phyloP scores from a whole-genome alignment of 2,888 invertebrate species.

The Caenorhabditis panamensis region DNA sequence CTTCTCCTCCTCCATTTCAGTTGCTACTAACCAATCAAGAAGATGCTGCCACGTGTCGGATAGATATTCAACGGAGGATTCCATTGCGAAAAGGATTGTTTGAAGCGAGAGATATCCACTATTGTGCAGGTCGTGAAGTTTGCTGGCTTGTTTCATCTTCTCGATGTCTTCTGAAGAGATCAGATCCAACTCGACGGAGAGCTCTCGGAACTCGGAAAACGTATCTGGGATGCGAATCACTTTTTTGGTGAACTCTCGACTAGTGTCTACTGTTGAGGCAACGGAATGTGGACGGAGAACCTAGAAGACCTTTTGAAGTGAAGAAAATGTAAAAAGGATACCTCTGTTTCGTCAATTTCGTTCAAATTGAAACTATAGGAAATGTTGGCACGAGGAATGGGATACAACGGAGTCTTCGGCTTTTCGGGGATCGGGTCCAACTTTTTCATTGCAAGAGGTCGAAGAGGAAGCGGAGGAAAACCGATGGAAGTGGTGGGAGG shows the following conservation, averaged over 20 bases:
- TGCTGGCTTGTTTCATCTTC: constrained; percentile 18
- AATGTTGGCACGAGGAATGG: constrained; percentile 56
- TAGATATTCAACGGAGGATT: not conserved
- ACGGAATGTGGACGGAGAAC: constrained; percentile 37
- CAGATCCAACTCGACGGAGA: constrained; percentile 41
- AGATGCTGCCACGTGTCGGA: constrained; percentile 49
- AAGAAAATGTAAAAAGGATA: not conserved
- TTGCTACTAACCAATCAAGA: constrained; percentile 39
- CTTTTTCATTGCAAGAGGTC: not conserved
- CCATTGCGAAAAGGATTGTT: constrained; percentile 15
- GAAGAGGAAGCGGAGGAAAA: constrained; percentile 37
- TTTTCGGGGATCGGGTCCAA: constrained; percentile 29
- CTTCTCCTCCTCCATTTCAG: constrained; percentile 19
- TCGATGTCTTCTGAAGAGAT: constrained; percentile 33
- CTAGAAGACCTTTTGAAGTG: constrained; percentile 11
- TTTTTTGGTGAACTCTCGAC: constrained; percentile 5
- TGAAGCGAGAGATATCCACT: constrained; percentile 22
- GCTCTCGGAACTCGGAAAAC: constrained; percentile 44
- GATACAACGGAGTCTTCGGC: constrained; percentile 56
- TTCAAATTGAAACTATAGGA: constrained; percentile 44
- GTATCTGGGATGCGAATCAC: constrained; percentile 28
- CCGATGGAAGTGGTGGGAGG: constrained; percentile 22
- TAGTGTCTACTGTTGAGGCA: constrained; percentile 24
- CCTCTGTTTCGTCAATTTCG: constrained; percentile 54
- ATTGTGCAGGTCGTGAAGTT: constrained; percentile 19